Conservation (phyloP, 2,797 vertebrate species). For the Crocodylus rhombifer region DNA sequence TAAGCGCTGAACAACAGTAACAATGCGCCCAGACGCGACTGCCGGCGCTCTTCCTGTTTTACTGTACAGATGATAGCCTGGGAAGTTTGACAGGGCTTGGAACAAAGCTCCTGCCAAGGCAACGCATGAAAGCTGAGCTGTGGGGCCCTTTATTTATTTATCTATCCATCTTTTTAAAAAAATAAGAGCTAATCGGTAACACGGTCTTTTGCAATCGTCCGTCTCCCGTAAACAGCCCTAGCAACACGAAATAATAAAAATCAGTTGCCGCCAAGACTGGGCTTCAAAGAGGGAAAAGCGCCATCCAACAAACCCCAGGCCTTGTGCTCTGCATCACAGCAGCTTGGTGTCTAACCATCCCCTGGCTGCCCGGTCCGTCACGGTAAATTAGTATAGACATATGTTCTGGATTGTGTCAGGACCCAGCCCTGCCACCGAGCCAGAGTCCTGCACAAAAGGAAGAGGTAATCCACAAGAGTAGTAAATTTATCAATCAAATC, state of each 20-base stretch:
- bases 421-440: conserved; percentile 74
- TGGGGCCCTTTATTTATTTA: neutral
- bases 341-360: conserved; percentile 51
- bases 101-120: conserved; percentile 32
- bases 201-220: conserved; percentile 23
- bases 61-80: neutral
- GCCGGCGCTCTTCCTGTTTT: neutral
- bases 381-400: conserved; percentile 56
- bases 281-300: conserved; percentile 59
- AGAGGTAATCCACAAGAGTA: conserved; percentile 78
- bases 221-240: conserved; percentile 41
- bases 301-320: conserved; percentile 64
- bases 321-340: conserved; percentile 36
- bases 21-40: fast-evolving
- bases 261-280: conserved; percentile 49
- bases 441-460: conserved; percentile 77
- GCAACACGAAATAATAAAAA: conserved; percentile 48
- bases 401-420: conserved; percentile 81
- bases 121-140: neutral
- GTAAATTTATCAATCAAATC: conserved; percentile 80
- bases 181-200: conserved; percentile 44
- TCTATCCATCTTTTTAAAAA: conserved; percentile 31
- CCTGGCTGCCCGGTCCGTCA: conserved; percentile 61
- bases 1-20: neutral
- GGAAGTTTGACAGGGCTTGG: conserved; percentile 3